Conservation (phyloP, 2,888 invertebrate species). For the Sarcophaga carnaria region DNA sequence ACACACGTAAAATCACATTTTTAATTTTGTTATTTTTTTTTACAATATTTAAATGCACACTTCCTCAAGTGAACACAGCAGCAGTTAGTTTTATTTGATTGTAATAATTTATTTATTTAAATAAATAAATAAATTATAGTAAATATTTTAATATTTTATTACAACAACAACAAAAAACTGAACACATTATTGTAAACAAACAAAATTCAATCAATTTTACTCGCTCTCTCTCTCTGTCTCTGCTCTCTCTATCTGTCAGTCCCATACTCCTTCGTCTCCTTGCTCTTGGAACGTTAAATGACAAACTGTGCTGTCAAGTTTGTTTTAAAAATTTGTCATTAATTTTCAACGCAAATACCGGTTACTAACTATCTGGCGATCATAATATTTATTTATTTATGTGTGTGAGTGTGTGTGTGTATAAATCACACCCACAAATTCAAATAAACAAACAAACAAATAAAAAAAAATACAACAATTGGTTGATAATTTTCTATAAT, state of each 20-base stretch:
- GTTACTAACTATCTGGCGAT: slow-evolving; percentile 27
- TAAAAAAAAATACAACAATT: background rate
- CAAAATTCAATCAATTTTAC: background rate
- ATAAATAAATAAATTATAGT: slow-evolving; percentile 11
- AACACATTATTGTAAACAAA: background rate
- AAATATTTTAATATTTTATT: background rate
- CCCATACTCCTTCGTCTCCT: too few relatives aligned
- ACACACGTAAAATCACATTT: background rate
- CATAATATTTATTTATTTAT: too few relatives aligned
- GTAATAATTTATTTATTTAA: background rate
- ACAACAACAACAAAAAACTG: background rate
- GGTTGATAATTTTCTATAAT: background rate
- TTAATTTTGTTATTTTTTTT: background rate
- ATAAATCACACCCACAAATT: slow-evolving; percentile 62
- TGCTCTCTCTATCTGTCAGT: too few relatives aligned
- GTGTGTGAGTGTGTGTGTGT: background rate
- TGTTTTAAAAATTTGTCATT: slow-evolving; percentile 16
- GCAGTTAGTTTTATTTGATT: too few relatives aligned
- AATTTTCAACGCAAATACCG: slow-evolving; percentile 26
- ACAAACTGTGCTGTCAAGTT: background rate
- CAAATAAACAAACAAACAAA: background rate
- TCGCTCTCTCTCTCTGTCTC: background rate
- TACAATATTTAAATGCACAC: background rate
- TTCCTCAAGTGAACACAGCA: slow-evolving; percentile 14
- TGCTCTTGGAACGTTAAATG: background rate